Conservation (phyloP, 2,888 invertebrate genomes). For the Oxycera nigricornis region DNA sequence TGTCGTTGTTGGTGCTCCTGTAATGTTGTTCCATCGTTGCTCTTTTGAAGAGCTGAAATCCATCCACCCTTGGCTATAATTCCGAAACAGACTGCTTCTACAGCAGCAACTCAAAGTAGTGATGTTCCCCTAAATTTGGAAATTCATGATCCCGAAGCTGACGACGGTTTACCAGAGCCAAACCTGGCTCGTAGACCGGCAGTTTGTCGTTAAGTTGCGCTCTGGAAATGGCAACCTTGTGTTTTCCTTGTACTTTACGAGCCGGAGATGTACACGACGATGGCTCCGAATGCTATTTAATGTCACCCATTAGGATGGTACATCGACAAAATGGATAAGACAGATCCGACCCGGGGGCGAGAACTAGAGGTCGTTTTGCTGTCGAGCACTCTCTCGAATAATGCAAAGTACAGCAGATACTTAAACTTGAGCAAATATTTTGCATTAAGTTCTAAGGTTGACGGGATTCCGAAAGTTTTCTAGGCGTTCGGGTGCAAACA, state of each 20-base stretch:
- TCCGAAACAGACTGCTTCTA: background rate
- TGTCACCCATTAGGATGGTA: conserved; percentile 19
- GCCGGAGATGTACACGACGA: background rate
- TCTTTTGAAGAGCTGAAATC: conserved; percentile 6
- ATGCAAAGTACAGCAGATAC: background rate
- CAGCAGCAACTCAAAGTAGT: background rate
- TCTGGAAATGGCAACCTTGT: conserved; percentile 45
- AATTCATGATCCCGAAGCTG: conserved; percentile 10
- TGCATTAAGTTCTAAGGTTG: background rate
- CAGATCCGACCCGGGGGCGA: background rate
- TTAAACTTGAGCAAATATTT: background rate
- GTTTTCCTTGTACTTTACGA: conserved; percentile 43
- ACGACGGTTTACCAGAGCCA: background rate
- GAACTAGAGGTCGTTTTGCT: background rate
- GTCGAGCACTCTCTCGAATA: background rate
- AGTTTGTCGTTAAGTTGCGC: conserved; percentile 35
- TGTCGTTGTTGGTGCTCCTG: background rate
- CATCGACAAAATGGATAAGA: background rate
- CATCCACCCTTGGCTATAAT: background rate
- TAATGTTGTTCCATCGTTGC: conserved; percentile 33
- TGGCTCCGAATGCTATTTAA: conserved; percentile 1
- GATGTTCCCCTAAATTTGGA: background rate
- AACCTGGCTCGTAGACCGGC: conserved; percentile 20
- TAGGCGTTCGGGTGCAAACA: too few relatives aligned
- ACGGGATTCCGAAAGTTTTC: background rate